Evolutionary conservation across 2,888 invertebrate species (phyloP), one percentile per base, ranked within the genome.

Genomic region (Tipula lateralis): DNA sequence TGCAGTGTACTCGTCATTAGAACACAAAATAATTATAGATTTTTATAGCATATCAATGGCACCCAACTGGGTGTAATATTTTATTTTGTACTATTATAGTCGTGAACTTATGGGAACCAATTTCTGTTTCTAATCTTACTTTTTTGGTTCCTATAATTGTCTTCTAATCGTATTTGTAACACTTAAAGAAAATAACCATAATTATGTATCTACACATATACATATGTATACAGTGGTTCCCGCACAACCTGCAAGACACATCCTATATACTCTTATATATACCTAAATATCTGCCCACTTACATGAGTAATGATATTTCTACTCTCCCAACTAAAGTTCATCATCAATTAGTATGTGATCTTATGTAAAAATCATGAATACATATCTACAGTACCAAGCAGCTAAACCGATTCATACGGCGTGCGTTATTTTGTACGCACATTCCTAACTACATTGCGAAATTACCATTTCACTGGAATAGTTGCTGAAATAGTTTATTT

Each of bases 21-120:
- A 66, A 24, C 3, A 66, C 24, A 24, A 66, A 66, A 24, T 9
- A n/a, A n/a, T 24, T 66, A 24, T 66, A 66, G 66, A 66, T 66
- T 66, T 66, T 24, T 66, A 66, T 66, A 66, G 66, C 66, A 66
- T 66, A 66, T 66, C 66, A 66, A 66, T 66, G 66, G 66, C 66
- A 66, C 66, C 66, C 66, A 66, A 66, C 66, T 66, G 66, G 66
- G 66, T 66, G 66, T 66, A 66, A 66, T 66, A 66, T 66, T 66
- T 66, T 66, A 24, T 6, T 50, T 7, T 66, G 19, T 24, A 24
- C 5, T 44, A 16, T n/a, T 44, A 4, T 50, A 50, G 66, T 24
- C 24, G 66, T 66, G 66, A 66, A 66, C 66, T 66, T 66, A 66
- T 66, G 66, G 66, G 66, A 66, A 66, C 66, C 66, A 66, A 66